Percentiles rank a stretch among this genome's conserved stretches.
phyloP scores from a whole-genome alignment of 2,113 vertebrate species.

The Zingel zingel region DNA sequence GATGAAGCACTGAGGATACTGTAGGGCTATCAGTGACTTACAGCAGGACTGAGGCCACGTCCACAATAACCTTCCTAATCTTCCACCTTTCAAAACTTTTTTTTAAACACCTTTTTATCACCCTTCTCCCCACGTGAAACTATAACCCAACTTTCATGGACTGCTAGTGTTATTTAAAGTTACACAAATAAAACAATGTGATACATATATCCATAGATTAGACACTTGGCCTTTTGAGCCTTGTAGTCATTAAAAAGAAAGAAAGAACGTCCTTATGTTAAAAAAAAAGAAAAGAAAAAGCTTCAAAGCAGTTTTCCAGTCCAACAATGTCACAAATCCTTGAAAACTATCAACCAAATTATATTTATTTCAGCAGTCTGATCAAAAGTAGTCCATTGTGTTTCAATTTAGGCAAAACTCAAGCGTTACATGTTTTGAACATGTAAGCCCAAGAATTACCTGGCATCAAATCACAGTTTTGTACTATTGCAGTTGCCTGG shows the following conservation, averaged over 20 bases:
- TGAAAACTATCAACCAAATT: neutral
- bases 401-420: no score
- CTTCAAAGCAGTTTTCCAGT: neutral
- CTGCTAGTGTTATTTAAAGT: neutral
- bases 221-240: neutral
- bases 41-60: slow-evolving; percentile 10
- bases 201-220: no score
- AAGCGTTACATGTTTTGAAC: no score
- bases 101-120: neutral
- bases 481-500: no score
- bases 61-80: slow-evolving; percentile 19
- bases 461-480: no score
- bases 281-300: neutral
- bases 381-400: no score
- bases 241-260: neutral
- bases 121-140: neutral
- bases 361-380: neutral
- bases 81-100: neutral
- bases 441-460: no score
- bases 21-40: slow-evolving; percentile 65
- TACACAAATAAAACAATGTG: no score
- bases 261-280: neutral
- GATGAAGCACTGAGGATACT: slow-evolving; percentile 61
- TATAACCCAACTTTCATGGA: neutral
- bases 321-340: neutral